Evolutionary conservation across 2,888 invertebrate genomes (phyloP).

Genomic region (Netelia fuscicornis): DNA sequence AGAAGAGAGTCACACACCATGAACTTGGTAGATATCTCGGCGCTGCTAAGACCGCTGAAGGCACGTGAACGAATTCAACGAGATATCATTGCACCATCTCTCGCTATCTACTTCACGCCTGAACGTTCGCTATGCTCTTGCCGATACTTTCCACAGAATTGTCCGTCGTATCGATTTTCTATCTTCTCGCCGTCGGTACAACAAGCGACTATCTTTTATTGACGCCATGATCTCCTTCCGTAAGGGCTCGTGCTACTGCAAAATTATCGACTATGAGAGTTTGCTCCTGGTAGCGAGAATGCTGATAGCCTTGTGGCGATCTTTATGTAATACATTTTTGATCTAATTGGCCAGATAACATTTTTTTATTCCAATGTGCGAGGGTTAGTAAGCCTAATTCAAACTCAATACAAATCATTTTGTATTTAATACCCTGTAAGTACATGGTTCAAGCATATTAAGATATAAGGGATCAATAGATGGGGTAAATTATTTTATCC

Average conservation of each 20-base stretch:
- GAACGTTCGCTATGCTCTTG: neutral
- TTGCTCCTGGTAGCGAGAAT: no score
- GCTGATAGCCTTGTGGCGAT: no score
- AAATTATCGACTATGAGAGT: neutral
- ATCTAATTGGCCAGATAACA: no score
- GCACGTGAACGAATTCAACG: conserved; percentile 29
- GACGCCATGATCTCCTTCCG: conserved; percentile 17
- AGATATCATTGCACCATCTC: conserved; percentile 47
- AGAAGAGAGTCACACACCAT: conserved; percentile 26
- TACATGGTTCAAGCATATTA: no score
- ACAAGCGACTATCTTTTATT: conserved; percentile 28
- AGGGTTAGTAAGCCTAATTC: no score
- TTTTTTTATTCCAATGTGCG: no score
- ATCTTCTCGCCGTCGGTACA: conserved; percentile 18
- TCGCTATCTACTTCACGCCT: conserved; percentile 58
- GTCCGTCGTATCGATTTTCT: conserved; percentile 67
- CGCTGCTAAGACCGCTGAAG: conserved; percentile 6
- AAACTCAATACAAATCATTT: no score
- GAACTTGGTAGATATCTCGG: conserved; percentile 32
- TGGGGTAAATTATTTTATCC: no score
- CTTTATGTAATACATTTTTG: no score
- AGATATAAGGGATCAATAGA: no score
- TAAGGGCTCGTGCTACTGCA: conserved; percentile 10
- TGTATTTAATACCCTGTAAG: no score
- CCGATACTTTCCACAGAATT: conserved; percentile 73